These are phyloP conservation scores for Holocentrus rufus DNA, from an alignment of 2,797 vertebrate genomes.

Conservation along the genomic window DNA sequence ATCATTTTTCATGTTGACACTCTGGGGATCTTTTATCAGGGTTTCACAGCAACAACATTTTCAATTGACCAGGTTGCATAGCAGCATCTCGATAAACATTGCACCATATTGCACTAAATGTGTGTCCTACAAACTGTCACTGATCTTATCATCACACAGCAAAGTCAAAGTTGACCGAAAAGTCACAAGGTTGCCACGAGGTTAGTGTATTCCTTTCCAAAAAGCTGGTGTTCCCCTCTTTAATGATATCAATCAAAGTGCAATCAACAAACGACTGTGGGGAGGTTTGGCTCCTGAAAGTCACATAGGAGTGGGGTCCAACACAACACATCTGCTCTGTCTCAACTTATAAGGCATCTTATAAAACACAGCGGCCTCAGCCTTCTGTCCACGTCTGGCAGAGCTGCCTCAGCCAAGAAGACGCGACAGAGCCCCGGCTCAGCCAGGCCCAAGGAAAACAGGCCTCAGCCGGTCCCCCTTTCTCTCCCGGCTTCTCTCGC, in stretches of 20 bases:
- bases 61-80: no score
- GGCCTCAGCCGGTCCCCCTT: neutral
- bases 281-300: neutral
- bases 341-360: constrained; percentile 11
- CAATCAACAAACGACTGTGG: neutral
- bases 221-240: neutral
- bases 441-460: constrained; percentile 12
- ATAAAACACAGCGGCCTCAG: constrained; percentile 34
- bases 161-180: neutral
- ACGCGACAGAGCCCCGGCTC: no score
- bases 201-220: constrained; percentile 16
- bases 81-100: no score
- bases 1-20: constrained; percentile 35
- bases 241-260: constrained; percentile 11
- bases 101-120: no score
- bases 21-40: no score
- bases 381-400: constrained; percentile 41
- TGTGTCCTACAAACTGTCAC: no score
- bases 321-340: constrained; percentile 33
- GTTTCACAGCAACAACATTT: no score
- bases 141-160: no score
- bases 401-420: neutral
- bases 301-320: constrained; percentile 7
- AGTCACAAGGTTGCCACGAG: constrained; percentile 6
- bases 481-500: constrained; percentile 9